Conservation (phyloP, 2,113 vertebrate genomes). For the Cyphotilapia sp. region DNA sequence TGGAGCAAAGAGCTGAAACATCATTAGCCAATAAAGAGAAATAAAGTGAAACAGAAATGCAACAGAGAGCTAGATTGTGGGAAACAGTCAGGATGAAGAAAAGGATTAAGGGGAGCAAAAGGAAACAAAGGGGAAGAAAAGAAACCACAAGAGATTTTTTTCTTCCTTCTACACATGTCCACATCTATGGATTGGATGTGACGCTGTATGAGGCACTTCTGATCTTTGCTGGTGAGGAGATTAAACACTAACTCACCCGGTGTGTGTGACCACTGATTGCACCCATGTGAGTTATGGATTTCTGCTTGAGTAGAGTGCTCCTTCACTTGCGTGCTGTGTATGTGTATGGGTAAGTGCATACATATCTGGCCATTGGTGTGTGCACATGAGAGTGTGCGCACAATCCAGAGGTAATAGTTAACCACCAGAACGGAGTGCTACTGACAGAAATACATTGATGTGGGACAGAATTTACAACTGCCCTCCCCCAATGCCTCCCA, state of each 20-base stretch:
- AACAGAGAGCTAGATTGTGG: neutral
- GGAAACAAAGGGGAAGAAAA: neutral
- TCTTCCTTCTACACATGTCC: neutral
- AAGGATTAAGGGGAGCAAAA: neutral
- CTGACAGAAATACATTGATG: conserved; percentile 45
- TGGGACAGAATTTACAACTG: conserved; percentile 58
- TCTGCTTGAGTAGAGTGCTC: neutral
- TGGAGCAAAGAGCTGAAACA: neutral
- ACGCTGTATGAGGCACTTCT: neutral
- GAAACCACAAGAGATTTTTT: neutral
- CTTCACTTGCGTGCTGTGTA: neutral
- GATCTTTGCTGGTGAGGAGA: conserved; percentile 9
- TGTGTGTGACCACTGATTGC: neutral
- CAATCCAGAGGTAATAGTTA: conserved; percentile 22
- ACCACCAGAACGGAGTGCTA: conserved; percentile 19
- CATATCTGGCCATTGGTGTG: neutral
- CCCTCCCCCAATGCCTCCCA: neutral
- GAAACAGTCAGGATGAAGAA: neutral
- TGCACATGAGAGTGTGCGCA: neutral
- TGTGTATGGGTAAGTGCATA: neutral
- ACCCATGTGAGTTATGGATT: neutral
- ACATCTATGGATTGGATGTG: neutral
- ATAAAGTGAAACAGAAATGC: conserved; percentile 30
- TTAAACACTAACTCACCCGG: conserved; percentile 24
- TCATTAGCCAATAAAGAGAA: conserved; percentile 31